These are phyloP conservation scores for Macrosteles quadrilineatus DNA, from an alignment of 1,140 invertebrate species.

Conservation along the genomic window DNA sequence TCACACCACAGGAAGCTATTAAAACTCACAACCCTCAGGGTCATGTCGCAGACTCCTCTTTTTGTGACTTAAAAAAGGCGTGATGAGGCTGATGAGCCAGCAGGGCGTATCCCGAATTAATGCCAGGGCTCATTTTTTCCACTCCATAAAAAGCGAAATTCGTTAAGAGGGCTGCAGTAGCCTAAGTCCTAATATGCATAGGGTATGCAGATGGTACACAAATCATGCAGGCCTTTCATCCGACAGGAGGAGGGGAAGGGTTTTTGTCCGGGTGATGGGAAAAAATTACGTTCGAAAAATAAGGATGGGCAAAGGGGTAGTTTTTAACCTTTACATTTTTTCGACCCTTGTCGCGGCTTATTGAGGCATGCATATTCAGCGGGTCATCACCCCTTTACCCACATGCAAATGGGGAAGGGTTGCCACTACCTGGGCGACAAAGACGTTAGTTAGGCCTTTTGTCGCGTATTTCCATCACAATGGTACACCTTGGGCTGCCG, in stretches of 20 bases:
- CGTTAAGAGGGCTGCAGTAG: slow-evolving; percentile 25
- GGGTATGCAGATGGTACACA: slow-evolving; percentile 24
- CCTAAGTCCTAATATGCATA: slow-evolving; percentile 19
- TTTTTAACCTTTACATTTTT: slow-evolving; percentile 19
- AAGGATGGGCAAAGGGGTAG: slow-evolving; percentile 20
- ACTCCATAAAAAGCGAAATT: slow-evolving; percentile 26
- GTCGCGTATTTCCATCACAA: slow-evolving; percentile 10
- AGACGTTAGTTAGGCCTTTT: slow-evolving; percentile 20
- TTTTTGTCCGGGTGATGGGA: slow-evolving; percentile 15
- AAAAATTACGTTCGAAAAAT: slow-evolving; percentile 27
- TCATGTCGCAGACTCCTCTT: not conserved
- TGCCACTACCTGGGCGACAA: not conserved
- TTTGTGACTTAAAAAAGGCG: slow-evolving; percentile 1
- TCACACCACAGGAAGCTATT: too few species aligned
- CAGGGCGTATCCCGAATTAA: slow-evolving; percentile 16
- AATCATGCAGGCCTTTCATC: not conserved
- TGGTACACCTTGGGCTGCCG: slow-evolving; percentile 5
- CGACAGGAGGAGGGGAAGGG: not conserved
- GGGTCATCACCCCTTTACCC: slow-evolving; percentile 23
- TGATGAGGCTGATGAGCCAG: not conserved
- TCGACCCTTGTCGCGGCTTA: slow-evolving; percentile 13
- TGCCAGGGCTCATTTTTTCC: slow-evolving; percentile 24
- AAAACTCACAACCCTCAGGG: too few species aligned
- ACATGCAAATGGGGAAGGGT: not conserved
- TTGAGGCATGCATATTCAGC: slow-evolving; percentile 18